Evolutionary conservation across 1,140 invertebrate genomes (phyloP), one percentile per base, ranked within the genome.

Genomic region (Teleogryllus occipitalis): DNA sequence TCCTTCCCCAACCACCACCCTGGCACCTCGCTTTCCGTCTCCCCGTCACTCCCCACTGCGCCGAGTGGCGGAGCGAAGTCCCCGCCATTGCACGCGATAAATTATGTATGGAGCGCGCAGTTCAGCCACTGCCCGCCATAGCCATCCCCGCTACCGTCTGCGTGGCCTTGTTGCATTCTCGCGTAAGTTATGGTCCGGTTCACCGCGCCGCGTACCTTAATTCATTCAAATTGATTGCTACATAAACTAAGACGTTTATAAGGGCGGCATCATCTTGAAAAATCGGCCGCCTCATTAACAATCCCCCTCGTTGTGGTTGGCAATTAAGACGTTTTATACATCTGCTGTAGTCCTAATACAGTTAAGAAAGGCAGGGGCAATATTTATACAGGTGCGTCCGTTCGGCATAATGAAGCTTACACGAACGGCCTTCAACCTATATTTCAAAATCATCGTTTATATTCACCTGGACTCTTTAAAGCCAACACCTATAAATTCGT

Each of bases 221-320:
- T 65, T 65, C 54, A 65, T 65, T 65, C 54, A 65, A 65, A 65
- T 65, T 65, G 54, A 65, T 65, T 65, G 54, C 54, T 65, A 65
- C 54, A 65, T 65, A 65, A 65, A 65, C 54, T 65, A 65, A 65
- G 54, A 65, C 18, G 54, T 65, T 65, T 65, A 65, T 65, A 65
- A 65, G 54, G 10, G 54, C 18, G 54, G 10, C 18, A 65, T 65
- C 54, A 65, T 65, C 18, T 65, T 65, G 10, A 65, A 65, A 65
- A 65, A 65, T 65, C 54, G 54, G 54, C 54, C 54, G 54, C 54
- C 54, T 65, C 54, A 65, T 65, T 65, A 65, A 65, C 54, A 65
- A 65, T 65, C 54, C 54, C 7, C 54, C 54, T 65, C 10, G 54
- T 65, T 65, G 54, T 65, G 54, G 54, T 14, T 65, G 10, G 54